These are phyloP conservation scores for Hippocampus comes DNA, from an alignment of 2,113 vertebrate species.

Conservation along the genomic window DNA sequence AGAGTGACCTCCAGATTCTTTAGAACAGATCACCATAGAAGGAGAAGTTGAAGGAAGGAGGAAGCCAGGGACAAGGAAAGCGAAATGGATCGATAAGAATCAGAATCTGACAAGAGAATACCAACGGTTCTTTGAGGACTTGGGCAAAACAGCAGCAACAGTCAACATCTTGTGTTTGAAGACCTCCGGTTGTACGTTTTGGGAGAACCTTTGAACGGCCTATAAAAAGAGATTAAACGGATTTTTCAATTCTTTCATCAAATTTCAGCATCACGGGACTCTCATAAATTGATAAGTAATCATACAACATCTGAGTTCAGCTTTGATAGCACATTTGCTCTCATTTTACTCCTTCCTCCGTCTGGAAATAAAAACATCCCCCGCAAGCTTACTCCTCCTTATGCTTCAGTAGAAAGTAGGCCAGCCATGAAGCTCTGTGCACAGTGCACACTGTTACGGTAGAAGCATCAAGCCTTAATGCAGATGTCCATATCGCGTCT, in stretches of 20 bases:
- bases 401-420: conserved; percentile 49
- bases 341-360: conserved; percentile 39
- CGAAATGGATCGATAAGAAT: neutral
- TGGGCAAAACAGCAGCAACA: neutral
- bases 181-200: neutral
- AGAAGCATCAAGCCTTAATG: conserved; percentile 30
- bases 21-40: neutral
- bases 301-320: conserved; percentile 9
- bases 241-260: neutral
- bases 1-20: too few species aligned
- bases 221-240: neutral
- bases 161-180: neutral
- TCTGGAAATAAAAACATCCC: conserved; percentile 47
- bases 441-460: conserved; percentile 30
- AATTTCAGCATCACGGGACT: conserved; percentile 5
- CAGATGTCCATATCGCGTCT: conserved; percentile 15
- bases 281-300: conserved; percentile 2
- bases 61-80: neutral
- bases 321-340: conserved; percentile 39
- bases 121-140: neutral
- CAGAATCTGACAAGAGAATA: neutral
- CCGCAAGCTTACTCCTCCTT: conserved; percentile 32
- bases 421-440: conserved; percentile 26
- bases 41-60: neutral
- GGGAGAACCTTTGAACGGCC: neutral